A percentile compares a stretch with the other conserved stretches of the same genome.
phyloP scores from a whole-genome alignment of 2,888 invertebrate species.

The Spatulosminthurus flaviceps region DNA sequence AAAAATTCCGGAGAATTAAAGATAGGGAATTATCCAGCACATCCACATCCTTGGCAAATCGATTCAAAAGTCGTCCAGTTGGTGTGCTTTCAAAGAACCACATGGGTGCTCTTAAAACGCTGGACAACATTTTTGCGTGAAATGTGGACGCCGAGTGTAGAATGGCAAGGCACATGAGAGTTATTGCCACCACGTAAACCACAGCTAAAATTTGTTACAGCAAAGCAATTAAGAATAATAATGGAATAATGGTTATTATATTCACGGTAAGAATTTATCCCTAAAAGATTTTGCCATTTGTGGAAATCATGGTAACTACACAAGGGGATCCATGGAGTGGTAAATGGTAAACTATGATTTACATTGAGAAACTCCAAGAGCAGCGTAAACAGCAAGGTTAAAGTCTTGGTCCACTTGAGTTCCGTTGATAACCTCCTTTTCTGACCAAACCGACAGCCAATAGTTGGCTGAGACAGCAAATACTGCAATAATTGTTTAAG shows the following conservation, averaged over 20 bases:
- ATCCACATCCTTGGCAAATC: no score
- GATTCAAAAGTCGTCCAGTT: no score
- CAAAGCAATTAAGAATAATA: no score
- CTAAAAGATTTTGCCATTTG: constrained; percentile 69
- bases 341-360: constrained; percentile 63
- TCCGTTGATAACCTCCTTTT: constrained; percentile 52
- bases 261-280: constrained; percentile 59
- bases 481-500: no score
- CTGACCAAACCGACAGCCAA: constrained; percentile 64
- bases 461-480: constrained; percentile 64
- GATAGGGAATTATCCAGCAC: no score
- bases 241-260: not conserved
- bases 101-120: constrained; percentile 75
- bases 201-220: constrained; percentile 10
- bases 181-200: constrained; percentile 10
- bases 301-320: not conserved
- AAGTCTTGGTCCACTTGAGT: constrained; percentile 72
- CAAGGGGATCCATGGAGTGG: no score
- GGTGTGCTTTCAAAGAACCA: no score
- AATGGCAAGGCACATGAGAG: constrained; percentile 63
- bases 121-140: constrained; percentile 73
- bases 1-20: no score
- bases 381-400: constrained; percentile 88
- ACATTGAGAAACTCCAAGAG: constrained; percentile 89
- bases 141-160: constrained; percentile 73